Conservation (phyloP, 1,140 invertebrate genomes). For the Euschistus heros region DNA sequence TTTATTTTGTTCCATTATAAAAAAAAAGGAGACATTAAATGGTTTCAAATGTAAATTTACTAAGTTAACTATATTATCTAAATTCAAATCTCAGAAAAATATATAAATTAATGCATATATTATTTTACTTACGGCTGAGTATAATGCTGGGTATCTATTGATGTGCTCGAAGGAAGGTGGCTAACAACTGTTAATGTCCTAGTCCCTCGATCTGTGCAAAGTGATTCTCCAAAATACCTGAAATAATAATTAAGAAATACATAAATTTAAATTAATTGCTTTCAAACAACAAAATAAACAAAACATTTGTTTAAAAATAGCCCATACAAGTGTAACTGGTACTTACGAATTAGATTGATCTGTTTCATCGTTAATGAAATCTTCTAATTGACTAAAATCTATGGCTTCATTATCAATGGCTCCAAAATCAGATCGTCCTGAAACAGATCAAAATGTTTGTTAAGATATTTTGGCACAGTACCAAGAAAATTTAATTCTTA, state of each 20-base stretch:
- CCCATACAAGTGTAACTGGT: too few relatives aligned
- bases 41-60: too few relatives aligned
- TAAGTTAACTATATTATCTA: too few relatives aligned
- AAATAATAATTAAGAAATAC: not conserved
- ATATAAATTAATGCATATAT: too few relatives aligned
- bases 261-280: slow-evolving; percentile 21
- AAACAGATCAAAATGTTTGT: slow-evolving; percentile 31
- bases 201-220: slow-evolving; percentile 30
- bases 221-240: slow-evolving; percentile 47
- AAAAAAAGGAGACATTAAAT: too few relatives aligned
- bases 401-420: slow-evolving; percentile 70
- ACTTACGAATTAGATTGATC: slow-evolving; percentile 38
- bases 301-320: too few relatives aligned
- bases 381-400: slow-evolving; percentile 66
- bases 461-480: too few relatives aligned
- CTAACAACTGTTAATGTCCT: slow-evolving; percentile 36
- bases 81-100: too few relatives aligned
- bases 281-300: too few relatives aligned
- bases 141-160: slow-evolving; percentile 38
- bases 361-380: slow-evolving; percentile 62
- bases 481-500: too few relatives aligned
- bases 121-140: slow-evolving; percentile 36
- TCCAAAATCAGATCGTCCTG: slow-evolving; percentile 57
- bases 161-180: slow-evolving; percentile 26
- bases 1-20: too few relatives aligned